Evolutionary conservation across 2,797 vertebrate genomes (phyloP).

Genomic region (Acanthurus lineatus): DNA sequence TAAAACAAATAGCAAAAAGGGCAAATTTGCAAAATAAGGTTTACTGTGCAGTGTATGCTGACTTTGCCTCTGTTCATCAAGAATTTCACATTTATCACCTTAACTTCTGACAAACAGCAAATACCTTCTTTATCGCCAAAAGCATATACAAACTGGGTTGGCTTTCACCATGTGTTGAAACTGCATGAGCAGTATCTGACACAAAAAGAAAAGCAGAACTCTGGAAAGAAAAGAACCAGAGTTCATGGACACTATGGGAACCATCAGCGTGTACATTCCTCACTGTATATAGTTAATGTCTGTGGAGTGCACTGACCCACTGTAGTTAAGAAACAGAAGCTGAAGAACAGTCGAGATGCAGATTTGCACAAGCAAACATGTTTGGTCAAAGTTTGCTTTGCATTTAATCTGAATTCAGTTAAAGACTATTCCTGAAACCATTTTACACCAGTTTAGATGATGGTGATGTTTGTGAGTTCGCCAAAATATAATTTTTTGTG

Average conservation of each 20-base stretch:
- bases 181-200: too few species aligned
- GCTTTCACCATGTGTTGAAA: too few species aligned
- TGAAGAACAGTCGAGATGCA: too few species aligned
- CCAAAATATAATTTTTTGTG: too few species aligned
- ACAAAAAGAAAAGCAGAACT: background rate
- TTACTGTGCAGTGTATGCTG: background rate
- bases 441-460: too few species aligned
- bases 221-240: background rate
- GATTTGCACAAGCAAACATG: too few species aligned
- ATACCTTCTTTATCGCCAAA: background rate
- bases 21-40: background rate
- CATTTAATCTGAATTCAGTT: too few species aligned
- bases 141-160: background rate
- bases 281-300: background rate
- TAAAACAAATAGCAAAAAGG: background rate
- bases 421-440: too few species aligned
- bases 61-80: background rate
- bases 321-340: background rate
- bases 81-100: background rate
- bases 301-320: background rate
- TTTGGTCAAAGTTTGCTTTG: too few species aligned
- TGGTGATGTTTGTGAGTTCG: too few species aligned
- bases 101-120: background rate
- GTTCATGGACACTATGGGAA: background rate
- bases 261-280: background rate